Base-by-base conservation (phyloP, 2,797 vertebrate species). In the Platyrinchus mystaceus region DNA sequence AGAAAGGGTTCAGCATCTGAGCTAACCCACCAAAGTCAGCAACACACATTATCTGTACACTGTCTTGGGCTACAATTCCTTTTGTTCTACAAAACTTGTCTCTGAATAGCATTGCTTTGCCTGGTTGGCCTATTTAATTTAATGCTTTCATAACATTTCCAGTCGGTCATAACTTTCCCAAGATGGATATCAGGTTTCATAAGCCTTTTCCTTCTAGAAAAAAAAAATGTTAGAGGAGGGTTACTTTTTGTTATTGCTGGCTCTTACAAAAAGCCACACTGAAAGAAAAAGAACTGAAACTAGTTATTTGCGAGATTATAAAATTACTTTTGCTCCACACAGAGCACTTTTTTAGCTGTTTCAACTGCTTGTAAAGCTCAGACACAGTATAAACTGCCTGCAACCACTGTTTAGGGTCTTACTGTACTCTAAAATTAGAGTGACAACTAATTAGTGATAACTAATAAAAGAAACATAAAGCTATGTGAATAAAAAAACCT, bases 1-100 rank as follows among this genome's bases (percentile, higher is more conserved):
- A 60, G 53, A 71, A 9, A 68, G 58, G 30, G 50, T 67, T 19
- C 67, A 75, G 53, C 36, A 62, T 12, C 69, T 44, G 46, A 78
- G 47, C n/a, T 39, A 44, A 67, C 17, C 49, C 58, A 41, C 27
- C 26, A 7, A 55, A 49, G 76, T 23, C 73, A 81, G 62, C 60
- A 71, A 46, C 34, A 55, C 43, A 30, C 1, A 0, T n/a, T 32
- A 32, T 8, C 80, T 50, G 10, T 6, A 21, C 2, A 5, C 2
- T 4, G 4, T 34, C 32, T 47, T 14, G 46, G 47, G 58, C 58
- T 60, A 11, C 26, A 77, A 37, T 30, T 67, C 68, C 28, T 91
- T 87, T 69, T 63, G 27, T 46, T 59, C 68, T 26, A 56, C 30
- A 84, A 53, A 91, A 55, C 19, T 22, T 59, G 6, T 10, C 46